Conservation (phyloP, 2,797 vertebrate genomes). For the Gallirallus australis region DNA sequence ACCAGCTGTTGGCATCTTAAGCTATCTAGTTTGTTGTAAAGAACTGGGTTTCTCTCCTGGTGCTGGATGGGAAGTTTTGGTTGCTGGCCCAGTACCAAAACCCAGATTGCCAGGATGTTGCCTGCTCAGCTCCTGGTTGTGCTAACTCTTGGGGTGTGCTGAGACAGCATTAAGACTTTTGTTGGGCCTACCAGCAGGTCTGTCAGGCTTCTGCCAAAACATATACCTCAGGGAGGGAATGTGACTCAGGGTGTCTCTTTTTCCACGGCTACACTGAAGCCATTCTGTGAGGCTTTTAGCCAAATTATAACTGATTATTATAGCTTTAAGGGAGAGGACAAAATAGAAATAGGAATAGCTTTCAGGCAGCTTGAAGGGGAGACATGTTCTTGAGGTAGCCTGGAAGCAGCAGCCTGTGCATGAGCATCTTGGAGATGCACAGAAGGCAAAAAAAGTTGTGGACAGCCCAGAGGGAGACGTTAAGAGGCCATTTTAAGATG, state of each 20-base stretch:
- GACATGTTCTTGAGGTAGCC: background rate
- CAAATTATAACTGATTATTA: background rate
- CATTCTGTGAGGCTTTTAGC: background rate
- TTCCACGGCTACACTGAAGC: background rate
- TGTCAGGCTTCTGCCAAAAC: background rate
- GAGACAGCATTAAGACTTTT: background rate
- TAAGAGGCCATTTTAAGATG: background rate
- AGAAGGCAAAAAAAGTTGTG: background rate
- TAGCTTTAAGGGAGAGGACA: background rate
- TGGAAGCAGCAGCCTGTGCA: background rate
- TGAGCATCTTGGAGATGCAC: accelerated
- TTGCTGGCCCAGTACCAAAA: background rate
- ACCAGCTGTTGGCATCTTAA: background rate
- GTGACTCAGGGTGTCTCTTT: accelerated
- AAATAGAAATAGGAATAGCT: background rate
- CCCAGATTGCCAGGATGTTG: accelerated
- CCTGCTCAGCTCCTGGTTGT: background rate
- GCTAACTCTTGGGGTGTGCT: background rate
- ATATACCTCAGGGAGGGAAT: accelerated
- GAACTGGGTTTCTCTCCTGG: accelerated
- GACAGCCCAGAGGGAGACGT: background rate
- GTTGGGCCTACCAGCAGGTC: accelerated
- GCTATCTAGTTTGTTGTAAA: background rate
- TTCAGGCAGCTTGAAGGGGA: background rate
- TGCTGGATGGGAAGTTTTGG: background rate